Evolutionary conservation across 2,797 vertebrate genomes (phyloP).

Genomic region (Scleropages formosus): DNA sequence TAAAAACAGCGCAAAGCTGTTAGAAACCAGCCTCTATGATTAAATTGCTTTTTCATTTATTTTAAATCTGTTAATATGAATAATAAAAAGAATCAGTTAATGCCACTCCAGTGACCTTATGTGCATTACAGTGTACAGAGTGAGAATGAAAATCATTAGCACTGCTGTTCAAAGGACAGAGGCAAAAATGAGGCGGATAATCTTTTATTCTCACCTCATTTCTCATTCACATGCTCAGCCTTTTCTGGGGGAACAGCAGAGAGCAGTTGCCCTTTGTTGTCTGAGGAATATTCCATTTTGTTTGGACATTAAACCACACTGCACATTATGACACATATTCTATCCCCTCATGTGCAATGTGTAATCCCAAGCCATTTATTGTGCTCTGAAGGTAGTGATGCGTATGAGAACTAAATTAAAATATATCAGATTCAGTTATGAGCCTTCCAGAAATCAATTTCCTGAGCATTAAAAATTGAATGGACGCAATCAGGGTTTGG

Average conservation of each 20-base stretch:
- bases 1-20: too few relatives aligned
- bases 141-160: constrained; percentile 54
- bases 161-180: constrained; percentile 59
- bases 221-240: constrained; percentile 42
- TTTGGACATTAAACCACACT: constrained; percentile 55
- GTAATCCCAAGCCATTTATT: constrained; percentile 39
- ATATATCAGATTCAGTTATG: constrained; percentile 57
- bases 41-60: too few relatives aligned
- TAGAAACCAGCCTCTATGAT: too few relatives aligned
- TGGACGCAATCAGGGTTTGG: constrained; percentile 27
- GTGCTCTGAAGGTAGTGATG: constrained; percentile 62
- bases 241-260: constrained; percentile 64
- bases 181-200: constrained; percentile 49
- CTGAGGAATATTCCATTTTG: constrained; percentile 50
- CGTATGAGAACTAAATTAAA: constrained; percentile 60
- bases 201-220: constrained; percentile 1
- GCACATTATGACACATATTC: constrained; percentile 57
- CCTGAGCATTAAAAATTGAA: constrained; percentile 58
- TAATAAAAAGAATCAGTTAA: too few relatives aligned
- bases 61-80: too few relatives aligned
- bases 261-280: constrained; percentile 48
- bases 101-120: constrained; percentile 51
- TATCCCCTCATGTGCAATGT: background rate
- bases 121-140: constrained; percentile 44
- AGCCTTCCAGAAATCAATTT: constrained; percentile 63